Evolutionary conservation across 2,113 vertebrate genomes (phyloP), one percentile per base, ranked within the genome.

Genomic region (Paramormyrops kingsleyae): DNA sequence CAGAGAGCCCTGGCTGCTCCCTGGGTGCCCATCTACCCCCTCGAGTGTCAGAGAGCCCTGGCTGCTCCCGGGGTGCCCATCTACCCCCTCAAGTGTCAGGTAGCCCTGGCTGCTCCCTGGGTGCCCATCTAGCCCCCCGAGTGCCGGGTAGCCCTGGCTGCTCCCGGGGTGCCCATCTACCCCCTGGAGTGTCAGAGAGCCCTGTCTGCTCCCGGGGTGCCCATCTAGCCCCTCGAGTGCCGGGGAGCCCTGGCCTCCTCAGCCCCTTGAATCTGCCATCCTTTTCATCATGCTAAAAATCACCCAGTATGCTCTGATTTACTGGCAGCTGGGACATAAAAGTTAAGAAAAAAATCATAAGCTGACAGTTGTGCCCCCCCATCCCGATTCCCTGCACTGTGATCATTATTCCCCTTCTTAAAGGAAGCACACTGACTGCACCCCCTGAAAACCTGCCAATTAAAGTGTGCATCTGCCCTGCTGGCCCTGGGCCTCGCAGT

Each of bases 201-300:
- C 74, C 66, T 80, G 31, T 35, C 86, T 19, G 13, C 47, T 2
- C 86, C 66, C 35, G 35, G 1, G 35, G 35, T 35, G 35, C 31
- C 31, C 7, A 85, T 87, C 89, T 87, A 80, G 46, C 1, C 74
- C 47, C 44, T 12, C 44, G 31, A 59, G 74, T 90, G 9, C 49
- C 50, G 70, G 19, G 53, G 0, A 56, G 56, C 56, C 19, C 56
- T 62, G 8, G 70, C 66, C 90, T 83, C 70, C 27, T 66, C 50
- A 77, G 70, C 89, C 88, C 66, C 13, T 74, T 42, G 77, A 90
- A 62, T n/a, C 86, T 27, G 50, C 35, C 39, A 39, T 27, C 87
- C 87, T 74, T 88, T 90, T 83, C 52, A 88, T 88, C 86, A 88
- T n/a, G 39, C 74, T 62, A 56, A 88, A 88, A 88, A 83, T 74